Evolutionary conservation across 2,888 invertebrate species (phyloP), one percentile per base, ranked within the genome.

Genomic region (Ptilodon capucinus): DNA sequence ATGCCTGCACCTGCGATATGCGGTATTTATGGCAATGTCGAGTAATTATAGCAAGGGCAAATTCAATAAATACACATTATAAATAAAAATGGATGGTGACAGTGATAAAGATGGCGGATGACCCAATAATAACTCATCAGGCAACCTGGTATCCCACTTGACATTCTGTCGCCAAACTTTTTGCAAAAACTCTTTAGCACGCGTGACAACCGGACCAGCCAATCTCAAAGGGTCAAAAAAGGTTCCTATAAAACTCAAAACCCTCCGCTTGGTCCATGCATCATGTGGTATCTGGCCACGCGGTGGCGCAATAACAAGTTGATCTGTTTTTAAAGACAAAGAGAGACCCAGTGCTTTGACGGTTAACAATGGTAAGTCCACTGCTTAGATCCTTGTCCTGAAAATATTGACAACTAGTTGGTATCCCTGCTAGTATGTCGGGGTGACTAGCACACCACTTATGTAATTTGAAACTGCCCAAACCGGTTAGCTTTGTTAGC

Each of bases 171-270:
- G 32, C 32, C 32, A 32, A 3, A 32, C 14, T 7, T 32, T 32
- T 32, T 32, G 32, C 4, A 32, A 6, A 7, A 32, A 32, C 7
- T 32, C 32, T 14, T 32, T 14, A 32, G 13, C 32, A n/a, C 32
- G 32, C 4, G 32, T 39, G 21, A 39, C 39, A 13, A 39, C n/a
- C 3, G 39, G 39, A n/a, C 39, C 39, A 13, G 23, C 39, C 23
- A 39, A 13, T 39, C 39, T 23, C 21, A 39, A 39, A 2, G 39
- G 39, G 13, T 39, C 39, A 23, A 39, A 39, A n/a, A 39, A 39
- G 39, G 39, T 39, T 13, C 39, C 39, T 19, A 23, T 39, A 39
- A 39, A 39, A 7, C 23, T 39, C 7, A 19, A 23, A 11, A 39
- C 13, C 1, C 13, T 21, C 21, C 39, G 39, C 39, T 39, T 39